Conservation (phyloP, 1,140 invertebrate genomes). For the Zaprionus ghesquierei region DNA sequence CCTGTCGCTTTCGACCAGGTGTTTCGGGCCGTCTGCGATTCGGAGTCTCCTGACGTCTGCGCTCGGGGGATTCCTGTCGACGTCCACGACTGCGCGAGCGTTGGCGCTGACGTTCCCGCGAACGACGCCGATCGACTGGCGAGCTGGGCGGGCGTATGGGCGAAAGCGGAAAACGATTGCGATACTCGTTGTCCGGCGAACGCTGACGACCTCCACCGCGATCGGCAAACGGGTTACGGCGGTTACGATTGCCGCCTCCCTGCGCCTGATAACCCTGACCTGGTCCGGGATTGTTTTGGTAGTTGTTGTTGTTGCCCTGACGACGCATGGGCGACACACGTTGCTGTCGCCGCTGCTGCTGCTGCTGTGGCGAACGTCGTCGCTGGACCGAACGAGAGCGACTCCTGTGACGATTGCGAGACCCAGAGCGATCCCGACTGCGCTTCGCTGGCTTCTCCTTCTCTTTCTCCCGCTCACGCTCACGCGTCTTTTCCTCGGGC, state of each 20-base stretch:
- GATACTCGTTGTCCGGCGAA: conserved; percentile 61
- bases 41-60: conserved; percentile 25
- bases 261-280: conserved; percentile 27
- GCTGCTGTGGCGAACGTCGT: conserved; percentile 49
- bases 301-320: conserved; percentile 16
- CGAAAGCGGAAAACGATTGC: conserved; percentile 71
- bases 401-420: conserved; percentile 44
- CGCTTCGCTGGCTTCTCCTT: neutral
- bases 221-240: conserved; percentile 72
- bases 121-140: conserved; percentile 50
- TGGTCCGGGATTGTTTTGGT: neutral
- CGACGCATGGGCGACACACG: conserved; percentile 25
- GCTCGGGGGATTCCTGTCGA: conserved; percentile 45
- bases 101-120: conserved; percentile 41
- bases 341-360: neutral
- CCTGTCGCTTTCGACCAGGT: conserved; percentile 2
- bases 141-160: conserved; percentile 57
- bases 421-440: conserved; percentile 37
- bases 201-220: conserved; percentile 60
- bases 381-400: conserved; percentile 47
- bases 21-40: conserved; percentile 13
- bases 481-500: conserved; percentile 29
- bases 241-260: conserved; percentile 34
- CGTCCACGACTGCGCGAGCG: conserved; percentile 60
- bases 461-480: conserved; percentile 5